phyloP scores from a whole-genome alignment of 2,797 vertebrate genomes.

The Paguma larvata region DNA sequence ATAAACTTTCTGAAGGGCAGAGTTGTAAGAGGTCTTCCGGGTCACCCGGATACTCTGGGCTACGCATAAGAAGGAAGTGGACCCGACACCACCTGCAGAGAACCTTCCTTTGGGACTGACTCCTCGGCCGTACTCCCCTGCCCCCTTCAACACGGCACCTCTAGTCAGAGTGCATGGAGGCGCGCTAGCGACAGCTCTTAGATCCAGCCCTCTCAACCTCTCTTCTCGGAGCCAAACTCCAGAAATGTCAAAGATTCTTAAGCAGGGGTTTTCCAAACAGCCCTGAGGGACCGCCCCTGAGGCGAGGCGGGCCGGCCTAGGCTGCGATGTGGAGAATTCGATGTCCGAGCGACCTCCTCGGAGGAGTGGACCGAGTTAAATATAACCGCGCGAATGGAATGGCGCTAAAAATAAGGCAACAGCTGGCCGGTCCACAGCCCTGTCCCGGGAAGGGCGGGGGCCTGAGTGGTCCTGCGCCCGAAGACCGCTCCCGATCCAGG shows the following conservation, averaged over 20 bases:
- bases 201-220: neutral
- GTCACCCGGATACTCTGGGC: neutral
- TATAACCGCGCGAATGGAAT: conserved; percentile 88
- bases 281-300: neutral
- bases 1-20: neutral
- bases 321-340: conserved; percentile 80
- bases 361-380: conserved; percentile 88
- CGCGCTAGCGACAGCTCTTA: neutral
- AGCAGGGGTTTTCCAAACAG: conserved; percentile 63
- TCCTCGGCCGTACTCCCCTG: neutral
- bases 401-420: conserved; percentile 89
- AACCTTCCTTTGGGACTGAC: neutral
- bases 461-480: neutral
- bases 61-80: conserved; percentile 38
- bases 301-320: conserved; percentile 41
- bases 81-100: neutral
- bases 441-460: conserved; percentile 75
- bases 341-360: conserved; percentile 79
- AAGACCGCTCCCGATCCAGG: neutral
- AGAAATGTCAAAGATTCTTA: conserved; percentile 51
- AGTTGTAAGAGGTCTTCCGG: neutral
- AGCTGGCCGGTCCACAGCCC: conserved; percentile 86
- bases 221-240: neutral
- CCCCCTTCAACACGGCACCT: neutral
- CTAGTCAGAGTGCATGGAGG: fast-evolving